Percentiles rank a stretch among this genome's conserved stretches.
These are phyloP conservation scores for Schlechtendalia chinensis DNA, from an alignment of 1,140 invertebrate genomes.

Conservation along the genomic window DNA sequence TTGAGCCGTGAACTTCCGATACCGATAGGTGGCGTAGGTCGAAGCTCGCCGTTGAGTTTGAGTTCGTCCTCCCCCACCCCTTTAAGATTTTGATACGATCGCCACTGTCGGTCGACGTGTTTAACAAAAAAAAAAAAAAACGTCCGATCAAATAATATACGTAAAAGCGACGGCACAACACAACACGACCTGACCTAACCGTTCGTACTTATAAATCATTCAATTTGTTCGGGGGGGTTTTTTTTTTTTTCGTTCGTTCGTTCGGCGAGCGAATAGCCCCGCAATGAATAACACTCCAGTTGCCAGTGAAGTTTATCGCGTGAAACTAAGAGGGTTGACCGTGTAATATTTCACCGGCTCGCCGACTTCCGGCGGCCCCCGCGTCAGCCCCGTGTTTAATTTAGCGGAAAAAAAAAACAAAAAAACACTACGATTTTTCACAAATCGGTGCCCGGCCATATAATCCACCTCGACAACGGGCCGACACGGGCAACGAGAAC, in stretches of 20 bases:
- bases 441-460: constrained; percentile 25
- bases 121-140: too few relatives aligned
- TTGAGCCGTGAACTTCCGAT: too few relatives aligned
- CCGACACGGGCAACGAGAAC: too few relatives aligned
- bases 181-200: too few relatives aligned
- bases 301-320: constrained; percentile 48
- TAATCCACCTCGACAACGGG: too few relatives aligned
- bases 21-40: too few relatives aligned
- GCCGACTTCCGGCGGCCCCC: constrained; percentile 43
- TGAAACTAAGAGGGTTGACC: constrained; percentile 50
- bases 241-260: constrained; percentile 18
- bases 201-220: constrained; percentile 5
- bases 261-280: constrained; percentile 5
- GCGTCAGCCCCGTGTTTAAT: constrained; percentile 11
- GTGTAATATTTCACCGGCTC: constrained; percentile 49
- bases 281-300: constrained; percentile 46
- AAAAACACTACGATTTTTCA: constrained; percentile 47
- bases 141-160: too few relatives aligned
- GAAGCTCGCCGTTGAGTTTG: too few relatives aligned
- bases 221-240: constrained; percentile 7
- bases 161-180: too few relatives aligned
- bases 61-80: too few relatives aligned
- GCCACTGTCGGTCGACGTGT: too few relatives aligned
- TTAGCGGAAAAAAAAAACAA: constrained; percentile 49
- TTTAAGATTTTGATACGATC: too few relatives aligned